Evolutionary conservation across 1,140 invertebrate genomes (phyloP).

Genomic region (Apis florea): DNA sequence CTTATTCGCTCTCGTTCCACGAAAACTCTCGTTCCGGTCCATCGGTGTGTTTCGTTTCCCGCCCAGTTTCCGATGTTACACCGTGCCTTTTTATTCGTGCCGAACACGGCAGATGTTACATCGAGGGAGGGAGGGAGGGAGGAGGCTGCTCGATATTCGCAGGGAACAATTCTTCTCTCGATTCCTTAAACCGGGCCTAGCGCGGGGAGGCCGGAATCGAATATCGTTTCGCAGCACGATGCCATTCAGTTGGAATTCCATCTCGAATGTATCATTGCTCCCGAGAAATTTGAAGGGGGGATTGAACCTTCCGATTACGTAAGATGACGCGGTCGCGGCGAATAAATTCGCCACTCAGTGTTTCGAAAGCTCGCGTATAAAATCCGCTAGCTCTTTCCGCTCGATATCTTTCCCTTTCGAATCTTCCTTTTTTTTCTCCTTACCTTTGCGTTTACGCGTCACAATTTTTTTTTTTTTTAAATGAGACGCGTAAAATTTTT

Average conservation of each 20-base stretch:
- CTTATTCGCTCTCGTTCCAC: not conserved
- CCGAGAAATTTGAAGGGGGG: not conserved
- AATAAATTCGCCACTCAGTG: not conserved
- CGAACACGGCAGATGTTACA: slow-evolving; percentile 62
- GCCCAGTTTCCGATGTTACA: not conserved
- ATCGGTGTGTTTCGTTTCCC: not conserved
- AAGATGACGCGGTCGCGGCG: not conserved
- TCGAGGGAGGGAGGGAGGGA: slow-evolving; percentile 20
- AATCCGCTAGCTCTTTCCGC: too few species aligned
- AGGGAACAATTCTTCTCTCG: slow-evolving; percentile 42
- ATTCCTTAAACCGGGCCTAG: slow-evolving; percentile 28
- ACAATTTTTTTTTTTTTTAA: too few species aligned
- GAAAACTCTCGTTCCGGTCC: not conserved
- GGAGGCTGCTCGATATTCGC: slow-evolving; percentile 59
- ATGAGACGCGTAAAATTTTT: too few species aligned
- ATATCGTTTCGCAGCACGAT: slow-evolving; percentile 14
- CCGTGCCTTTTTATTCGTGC: slow-evolving; percentile 57
- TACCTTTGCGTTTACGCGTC: too few species aligned
- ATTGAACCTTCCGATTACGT: not conserved
- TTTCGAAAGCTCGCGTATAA: not conserved
- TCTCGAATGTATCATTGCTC: not conserved
- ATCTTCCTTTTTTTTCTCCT: too few species aligned
- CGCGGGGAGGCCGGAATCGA: slow-evolving; percentile 12
- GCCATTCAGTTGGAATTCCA: not conserved
- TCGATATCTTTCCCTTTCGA: too few species aligned